Percentiles rank a stretch among this genome's conserved stretches.
phyloP scores from a whole-genome alignment of 2,797 vertebrate genomes.

The Chiroxiphia lanceolata region DNA sequence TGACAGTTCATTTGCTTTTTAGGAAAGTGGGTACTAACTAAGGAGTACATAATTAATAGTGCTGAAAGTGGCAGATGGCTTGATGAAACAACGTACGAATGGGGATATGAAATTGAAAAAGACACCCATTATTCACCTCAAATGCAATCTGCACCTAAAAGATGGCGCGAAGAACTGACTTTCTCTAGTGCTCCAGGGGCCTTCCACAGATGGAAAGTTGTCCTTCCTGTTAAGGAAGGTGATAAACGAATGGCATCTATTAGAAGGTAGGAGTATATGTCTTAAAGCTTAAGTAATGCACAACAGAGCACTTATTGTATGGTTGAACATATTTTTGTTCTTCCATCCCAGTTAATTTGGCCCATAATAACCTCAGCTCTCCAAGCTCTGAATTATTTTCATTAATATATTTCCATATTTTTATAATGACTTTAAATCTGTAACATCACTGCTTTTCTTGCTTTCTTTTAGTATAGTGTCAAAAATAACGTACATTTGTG shows the following conservation, averaged over 20 bases:
- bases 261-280: slow-evolving; percentile 79
- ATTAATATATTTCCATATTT: not conserved
- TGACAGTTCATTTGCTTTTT: slow-evolving; percentile 76
- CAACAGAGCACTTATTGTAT: not conserved
- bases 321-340: not conserved
- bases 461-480: not conserved
- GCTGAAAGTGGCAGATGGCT: slow-evolving; percentile 89
- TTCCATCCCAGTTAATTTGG: not conserved
- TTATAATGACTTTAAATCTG: not conserved
- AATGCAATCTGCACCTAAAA: slow-evolving; percentile 83
- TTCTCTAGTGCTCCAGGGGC: slow-evolving; percentile 83
- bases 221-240: slow-evolving; percentile 80
- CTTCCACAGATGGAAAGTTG: slow-evolving; percentile 93
- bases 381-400: not conserved
- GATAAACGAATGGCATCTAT: slow-evolving; percentile 80
- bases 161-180: slow-evolving; percentile 80
- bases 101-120: slow-evolving; percentile 83
- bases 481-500: accelerated
- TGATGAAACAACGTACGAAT: slow-evolving; percentile 87
- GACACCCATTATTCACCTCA: slow-evolving; percentile 78
- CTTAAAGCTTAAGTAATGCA: slow-evolving; percentile 24
- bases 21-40: slow-evolving; percentile 96
- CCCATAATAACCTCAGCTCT: not conserved
- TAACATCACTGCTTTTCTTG: not conserved
- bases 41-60: slow-evolving; percentile 91